A percentile compares a stretch with the other conserved stretches of the same genome.
These are phyloP conservation scores for Kuschelorhynchus macadamiae DNA, from an alignment of 2,888 invertebrate species.

Conservation along the genomic window DNA sequence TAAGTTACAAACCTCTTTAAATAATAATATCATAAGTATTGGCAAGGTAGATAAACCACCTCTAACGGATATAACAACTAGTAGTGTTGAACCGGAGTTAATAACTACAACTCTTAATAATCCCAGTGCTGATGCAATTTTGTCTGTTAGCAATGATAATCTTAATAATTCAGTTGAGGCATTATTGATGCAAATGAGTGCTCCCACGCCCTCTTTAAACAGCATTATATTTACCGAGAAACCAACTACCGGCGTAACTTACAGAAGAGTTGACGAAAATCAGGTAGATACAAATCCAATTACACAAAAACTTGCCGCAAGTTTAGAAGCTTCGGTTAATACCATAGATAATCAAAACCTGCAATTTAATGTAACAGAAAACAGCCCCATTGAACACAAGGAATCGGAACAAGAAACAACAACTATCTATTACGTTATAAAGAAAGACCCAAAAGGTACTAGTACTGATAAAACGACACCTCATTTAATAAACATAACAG, in stretches of 20 bases:
- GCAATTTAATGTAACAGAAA: background rate
- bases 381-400: background rate
- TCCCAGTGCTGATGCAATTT: slow-evolving; percentile 25
- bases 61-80: slow-evolving; percentile 20
- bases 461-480: slow-evolving; percentile 16
- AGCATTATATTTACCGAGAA: slow-evolving; percentile 22
- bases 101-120: slow-evolving; percentile 23
- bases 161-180: slow-evolving; percentile 59
- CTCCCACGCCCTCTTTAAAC: slow-evolving; percentile 36
- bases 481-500: slow-evolving; percentile 55
- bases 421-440: slow-evolving; percentile 37
- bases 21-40: slow-evolving; percentile 53
- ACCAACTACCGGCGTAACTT: slow-evolving; percentile 22
- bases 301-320: slow-evolving; percentile 5
- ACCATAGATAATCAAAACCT: slow-evolving; percentile 4
- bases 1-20: slow-evolving; percentile 51
- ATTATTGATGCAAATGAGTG: slow-evolving; percentile 60
- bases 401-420: slow-evolving; percentile 18
- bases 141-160: slow-evolving; percentile 28
- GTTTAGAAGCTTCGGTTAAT: background rate
- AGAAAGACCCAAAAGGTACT: slow-evolving; percentile 10
- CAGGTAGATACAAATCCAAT: background rate
- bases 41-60: slow-evolving; percentile 51
- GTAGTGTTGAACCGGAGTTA: background rate
- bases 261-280: slow-evolving; percentile 34